Evolutionary conservation across 2,888 invertebrate genomes (phyloP).

Genomic region (Boloria selene): DNA sequence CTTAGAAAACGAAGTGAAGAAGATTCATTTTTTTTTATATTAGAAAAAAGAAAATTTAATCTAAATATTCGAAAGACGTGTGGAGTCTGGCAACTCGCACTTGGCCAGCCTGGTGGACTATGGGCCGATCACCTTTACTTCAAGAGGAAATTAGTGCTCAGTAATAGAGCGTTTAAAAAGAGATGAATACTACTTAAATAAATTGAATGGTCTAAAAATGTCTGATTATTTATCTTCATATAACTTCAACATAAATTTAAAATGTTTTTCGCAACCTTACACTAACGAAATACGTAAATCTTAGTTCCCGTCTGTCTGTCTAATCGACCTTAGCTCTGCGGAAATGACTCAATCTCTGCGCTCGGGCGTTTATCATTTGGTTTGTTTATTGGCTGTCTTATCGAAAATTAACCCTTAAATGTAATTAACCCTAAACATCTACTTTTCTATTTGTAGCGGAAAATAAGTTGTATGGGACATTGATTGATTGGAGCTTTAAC

Average conservation of each 20-base stretch:
- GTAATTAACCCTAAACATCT: slow-evolving; percentile 19
- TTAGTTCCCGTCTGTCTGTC: slow-evolving; percentile 53
- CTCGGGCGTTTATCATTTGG: slow-evolving; percentile 33
- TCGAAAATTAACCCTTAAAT: slow-evolving; percentile 17
- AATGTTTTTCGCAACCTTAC: slow-evolving; percentile 49
- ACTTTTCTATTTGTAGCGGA: not conserved
- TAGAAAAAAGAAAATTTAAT: too few species aligned
- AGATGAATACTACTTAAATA: too few species aligned
- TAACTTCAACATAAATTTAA: not conserved
- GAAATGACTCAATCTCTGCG: slow-evolving; percentile 56
- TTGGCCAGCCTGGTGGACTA: too few species aligned
- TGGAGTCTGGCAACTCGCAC: too few species aligned
- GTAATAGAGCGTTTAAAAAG: too few species aligned
- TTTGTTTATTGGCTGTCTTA: slow-evolving; percentile 36
- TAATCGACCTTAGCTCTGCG: slow-evolving; percentile 54
- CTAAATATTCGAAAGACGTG: too few species aligned
- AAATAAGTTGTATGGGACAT: not conserved
- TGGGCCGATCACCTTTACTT: too few species aligned
- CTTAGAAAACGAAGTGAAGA: too few species aligned
- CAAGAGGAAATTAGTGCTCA: too few species aligned
- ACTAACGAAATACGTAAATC: slow-evolving; percentile 55
- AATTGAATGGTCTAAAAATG: not conserved
- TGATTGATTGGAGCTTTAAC: too few species aligned
- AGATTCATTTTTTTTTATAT: too few species aligned
- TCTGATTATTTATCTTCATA: not conserved